Evolutionary conservation across 53 echinoderm and acorn worm species (phyloP), one percentile per base, ranked within the genome.

Genomic region (Echinometra lucunter): DNA sequence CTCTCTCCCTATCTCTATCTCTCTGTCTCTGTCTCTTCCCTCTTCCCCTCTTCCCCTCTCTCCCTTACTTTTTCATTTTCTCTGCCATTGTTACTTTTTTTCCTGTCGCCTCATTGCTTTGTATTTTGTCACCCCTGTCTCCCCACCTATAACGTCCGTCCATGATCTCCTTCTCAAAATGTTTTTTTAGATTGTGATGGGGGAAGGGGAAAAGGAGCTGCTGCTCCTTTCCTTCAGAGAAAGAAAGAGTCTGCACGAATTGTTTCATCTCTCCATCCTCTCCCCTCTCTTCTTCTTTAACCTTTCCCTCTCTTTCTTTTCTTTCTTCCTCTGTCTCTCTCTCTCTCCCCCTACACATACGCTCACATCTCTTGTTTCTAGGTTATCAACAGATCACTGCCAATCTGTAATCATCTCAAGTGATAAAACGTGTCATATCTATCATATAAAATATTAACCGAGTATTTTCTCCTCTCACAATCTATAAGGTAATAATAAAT

Each of bases 401-500:
- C 2, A n/a, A n/a, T 21, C 23, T 63, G 3, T 63, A 3, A 32
- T 69, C 32, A 69, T 34, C 69, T 69, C 69, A 69, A 69, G 69
- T 69, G 69, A 34, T 69, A 34, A 69, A 69, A 69, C 69, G 69
- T 69, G 69, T 15, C 69, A 69, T 19, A 69, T 69, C 69, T 69
- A 32, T 69, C 11, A 28, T 30, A 15, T 13, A 18, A 69, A 69
- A 69, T 12, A 32, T 34, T 32, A 63, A 63, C 5, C 53, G 21
- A 7, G 0, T 30, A 34, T 69, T 69, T 34, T 12, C 11, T 28
- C 32, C 30, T 69, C 69, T 69, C 69, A 0, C 30, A 69, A 69
- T 53, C 53, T 53, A n/a, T 53, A 11, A n/a, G n/a, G n/a, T n/a
- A n/a, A 1, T 11, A 53, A 13, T 53, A 53, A 53, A 53, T 53